Conservation (phyloP, 2,113 vertebrate genomes). For the Cyanoliseus patagonus region DNA sequence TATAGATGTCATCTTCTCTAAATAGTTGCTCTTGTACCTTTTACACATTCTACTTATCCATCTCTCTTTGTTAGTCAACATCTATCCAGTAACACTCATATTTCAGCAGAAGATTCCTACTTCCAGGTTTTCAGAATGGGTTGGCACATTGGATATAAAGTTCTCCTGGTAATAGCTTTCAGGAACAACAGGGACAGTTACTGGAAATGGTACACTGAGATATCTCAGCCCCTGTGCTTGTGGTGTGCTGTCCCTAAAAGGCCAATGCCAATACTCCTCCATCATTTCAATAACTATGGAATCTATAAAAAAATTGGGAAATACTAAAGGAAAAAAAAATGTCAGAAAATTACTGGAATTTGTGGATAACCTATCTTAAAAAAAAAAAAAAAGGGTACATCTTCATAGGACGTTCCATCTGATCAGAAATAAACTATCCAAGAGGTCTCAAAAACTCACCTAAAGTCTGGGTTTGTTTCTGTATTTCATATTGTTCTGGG, state of each 20-base stretch:
- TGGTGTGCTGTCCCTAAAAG: neutral
- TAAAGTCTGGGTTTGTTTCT: neutral
- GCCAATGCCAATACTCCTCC: neutral
- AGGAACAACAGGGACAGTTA: neutral
- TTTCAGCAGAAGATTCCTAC: neutral
- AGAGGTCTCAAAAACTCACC: neutral
- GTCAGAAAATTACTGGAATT: neutral
- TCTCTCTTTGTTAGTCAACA: slow-evolving; percentile 2
- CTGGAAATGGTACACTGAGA: neutral
- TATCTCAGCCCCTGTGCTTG: neutral
- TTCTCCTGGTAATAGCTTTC: neutral
- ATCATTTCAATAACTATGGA: neutral
- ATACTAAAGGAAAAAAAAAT: neutral
- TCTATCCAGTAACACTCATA: neutral
- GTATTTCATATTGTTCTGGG: neutral
- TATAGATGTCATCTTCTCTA: slow-evolving; percentile 31
- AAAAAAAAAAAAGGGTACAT: neutral
- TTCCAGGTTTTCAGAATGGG: neutral
- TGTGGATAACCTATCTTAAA: neutral
- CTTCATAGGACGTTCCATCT: neutral
- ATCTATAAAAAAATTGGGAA: neutral
- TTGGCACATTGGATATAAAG: neutral
- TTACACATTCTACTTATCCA: neutral
- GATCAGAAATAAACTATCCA: neutral
- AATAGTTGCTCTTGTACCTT: slow-evolving; percentile 12